A percentile compares a stretch with the other conserved stretches of the same genome.
phyloP scores from a whole-genome alignment of 1,140 invertebrate genomes.

The Catajapyx aquilonaris region DNA sequence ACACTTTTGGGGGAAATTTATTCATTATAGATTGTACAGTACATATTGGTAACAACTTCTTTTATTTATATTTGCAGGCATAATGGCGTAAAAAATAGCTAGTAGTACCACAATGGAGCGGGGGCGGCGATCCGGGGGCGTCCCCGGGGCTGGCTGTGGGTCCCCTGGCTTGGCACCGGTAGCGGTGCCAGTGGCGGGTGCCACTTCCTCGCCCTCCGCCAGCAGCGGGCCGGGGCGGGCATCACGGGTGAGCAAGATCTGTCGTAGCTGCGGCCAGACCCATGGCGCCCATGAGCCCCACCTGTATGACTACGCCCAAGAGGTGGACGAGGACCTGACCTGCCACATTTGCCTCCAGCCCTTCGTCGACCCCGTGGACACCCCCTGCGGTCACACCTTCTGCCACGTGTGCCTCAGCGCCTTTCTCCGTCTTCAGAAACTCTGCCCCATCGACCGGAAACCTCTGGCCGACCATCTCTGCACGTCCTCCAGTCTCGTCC shows the following conservation, averaged over 20 bases:
- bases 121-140: conserved; percentile 1
- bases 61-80: conserved; percentile 5
- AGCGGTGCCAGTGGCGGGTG: conserved; percentile 1
- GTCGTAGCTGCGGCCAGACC: conserved; percentile 23
- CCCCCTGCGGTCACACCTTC: conserved; percentile 29
- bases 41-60: background rate
- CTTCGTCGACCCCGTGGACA: conserved; percentile 20
- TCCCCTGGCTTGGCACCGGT: background rate
- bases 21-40: too few relatives aligned
- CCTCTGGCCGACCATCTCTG: conserved; percentile 15
- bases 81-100: conserved; percentile 2
- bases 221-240: conserved; percentile 3
- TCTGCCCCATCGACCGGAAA: conserved; percentile 16
- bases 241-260: conserved; percentile 14
- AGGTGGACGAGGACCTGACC: conserved; percentile 28
- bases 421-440: conserved; percentile 20
- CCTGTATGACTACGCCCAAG: conserved; percentile 26
- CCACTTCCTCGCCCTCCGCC: background rate
- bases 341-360: conserved; percentile 27
- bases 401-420: conserved; percentile 23
- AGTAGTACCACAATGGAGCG: conserved; percentile 8
- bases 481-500: conserved; percentile 17
- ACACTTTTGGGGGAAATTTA: too few relatives aligned
- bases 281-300: conserved; percentile 25
- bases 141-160: background rate